Evolutionary conservation across 2,888 invertebrate species (phyloP).

Genomic region (Agrochola litura): DNA sequence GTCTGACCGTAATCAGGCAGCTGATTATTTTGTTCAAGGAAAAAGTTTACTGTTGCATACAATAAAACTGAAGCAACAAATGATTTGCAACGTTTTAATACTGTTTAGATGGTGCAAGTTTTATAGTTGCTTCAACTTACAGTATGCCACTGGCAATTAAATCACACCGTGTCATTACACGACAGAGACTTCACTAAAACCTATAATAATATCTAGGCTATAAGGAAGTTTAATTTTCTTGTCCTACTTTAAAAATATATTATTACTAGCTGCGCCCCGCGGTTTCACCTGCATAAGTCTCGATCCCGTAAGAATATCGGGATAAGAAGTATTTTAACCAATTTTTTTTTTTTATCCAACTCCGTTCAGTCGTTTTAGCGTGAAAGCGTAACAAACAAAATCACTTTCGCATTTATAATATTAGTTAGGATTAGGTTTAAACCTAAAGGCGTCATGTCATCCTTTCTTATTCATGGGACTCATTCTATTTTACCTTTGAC

Average conservation of each 20-base stretch:
- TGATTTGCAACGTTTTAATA: not conserved
- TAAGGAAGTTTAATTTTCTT: not conserved
- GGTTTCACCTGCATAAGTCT: too few relatives aligned
- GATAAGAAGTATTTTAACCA: too few relatives aligned
- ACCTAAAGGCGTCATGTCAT: not conserved
- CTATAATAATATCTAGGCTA: not conserved
- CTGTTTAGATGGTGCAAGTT: not conserved
- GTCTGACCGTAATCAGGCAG: slow-evolving; percentile 23
- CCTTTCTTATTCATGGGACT: not conserved
- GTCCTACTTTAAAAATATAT: not conserved
- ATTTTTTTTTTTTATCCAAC: too few relatives aligned
- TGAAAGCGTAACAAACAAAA: too few relatives aligned
- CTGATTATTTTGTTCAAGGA: slow-evolving; percentile 14
- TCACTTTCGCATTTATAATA: too few relatives aligned
- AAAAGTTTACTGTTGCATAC: not conserved
- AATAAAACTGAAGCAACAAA: not conserved
- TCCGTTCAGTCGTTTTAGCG: too few relatives aligned
- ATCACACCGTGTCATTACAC: not conserved
- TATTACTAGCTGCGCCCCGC: too few relatives aligned
- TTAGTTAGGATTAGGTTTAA: not conserved
- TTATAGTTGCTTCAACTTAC: not conserved
- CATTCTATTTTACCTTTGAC: not conserved
- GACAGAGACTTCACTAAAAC: too few relatives aligned
- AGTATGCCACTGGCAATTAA: not conserved
- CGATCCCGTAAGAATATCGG: too few relatives aligned